Evolutionary conservation across 2,888 invertebrate genomes (phyloP).

Genomic region (Pristionchus maxplancki): DNA sequence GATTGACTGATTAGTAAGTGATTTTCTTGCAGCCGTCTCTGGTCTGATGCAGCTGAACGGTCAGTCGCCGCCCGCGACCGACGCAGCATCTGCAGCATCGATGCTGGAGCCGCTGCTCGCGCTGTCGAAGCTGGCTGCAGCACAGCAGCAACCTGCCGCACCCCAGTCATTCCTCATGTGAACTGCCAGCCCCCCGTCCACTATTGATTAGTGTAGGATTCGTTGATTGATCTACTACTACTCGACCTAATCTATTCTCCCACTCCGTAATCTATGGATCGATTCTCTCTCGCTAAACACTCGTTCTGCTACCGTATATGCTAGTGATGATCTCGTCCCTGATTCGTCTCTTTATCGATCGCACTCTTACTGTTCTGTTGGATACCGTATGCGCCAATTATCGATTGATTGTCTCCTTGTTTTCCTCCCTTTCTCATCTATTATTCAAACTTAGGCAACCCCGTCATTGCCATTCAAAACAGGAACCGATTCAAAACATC

Average conservation of each 20-base stretch:
- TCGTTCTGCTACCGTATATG: slow-evolving; percentile 7
- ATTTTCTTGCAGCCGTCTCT: slow-evolving; percentile 1
- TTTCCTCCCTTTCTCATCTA: neutral
- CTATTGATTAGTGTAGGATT: slow-evolving; percentile 37
- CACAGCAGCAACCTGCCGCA: neutral
- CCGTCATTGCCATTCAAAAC: slow-evolving; percentile 38
- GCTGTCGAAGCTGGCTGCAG: slow-evolving; percentile 45
- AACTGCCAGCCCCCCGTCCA: neutral
- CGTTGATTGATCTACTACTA: slow-evolving; percentile 7
- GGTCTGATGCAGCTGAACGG: slow-evolving; percentile 35
- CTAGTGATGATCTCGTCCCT: slow-evolving; percentile 27
- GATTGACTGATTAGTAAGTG: no score
- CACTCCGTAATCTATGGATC: neutral
- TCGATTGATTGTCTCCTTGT: neutral
- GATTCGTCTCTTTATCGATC: slow-evolving; percentile 42
- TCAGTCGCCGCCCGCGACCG: neutral
- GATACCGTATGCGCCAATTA: slow-evolving; percentile 21
- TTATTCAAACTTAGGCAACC: slow-evolving; percentile 42
- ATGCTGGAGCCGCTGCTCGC: slow-evolving; percentile 47
- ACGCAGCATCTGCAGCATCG: neutral
- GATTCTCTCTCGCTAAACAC: neutral
- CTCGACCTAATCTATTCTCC: slow-evolving; percentile 30
- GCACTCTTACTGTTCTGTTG: neutral
- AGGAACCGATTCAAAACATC: slow-evolving; percentile 42
- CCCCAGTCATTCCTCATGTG: slow-evolving; percentile 32